Evolutionary conservation across 2,113 vertebrate species (phyloP), one percentile per base, ranked within the genome.

Genomic region (Pseudonaja textilis): DNA sequence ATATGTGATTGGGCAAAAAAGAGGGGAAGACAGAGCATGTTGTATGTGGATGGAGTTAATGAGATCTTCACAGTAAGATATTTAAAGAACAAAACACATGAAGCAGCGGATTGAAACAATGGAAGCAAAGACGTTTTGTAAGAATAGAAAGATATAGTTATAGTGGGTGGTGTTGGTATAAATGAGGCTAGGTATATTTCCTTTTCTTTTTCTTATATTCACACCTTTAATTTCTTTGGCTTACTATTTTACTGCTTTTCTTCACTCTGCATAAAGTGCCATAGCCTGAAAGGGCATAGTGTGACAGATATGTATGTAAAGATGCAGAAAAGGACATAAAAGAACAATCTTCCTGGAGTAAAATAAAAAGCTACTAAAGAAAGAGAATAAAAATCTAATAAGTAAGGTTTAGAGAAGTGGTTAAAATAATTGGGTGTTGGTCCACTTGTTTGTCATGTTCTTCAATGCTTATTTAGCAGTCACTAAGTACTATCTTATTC

Each of bases 401-500:
- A 95, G 90, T 93, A 93, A 94, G 95, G 93, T 93, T 94, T 93
- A 94, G 90, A 89, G 91, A 93, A 96, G 95, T 96, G 96, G 93
- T 95, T 96, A 95, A 95, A 97, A 88, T 50, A 89, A 96, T 96
- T 95, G 93, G 92, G 95, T 96, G 96, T 93, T 87, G 97, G 96
- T 97, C 94, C 91, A 96, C 91, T 97, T 96, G 94, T 95, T 93
- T 96, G 96, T 47, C 95, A 94, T 96, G 96, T 88, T 89, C 94
- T 95, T 93, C 90, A 96, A 95, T 95, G 93, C 95, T 96, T 96
- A 96, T 96, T 96, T 97, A 96, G 95, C 95, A 96, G 96, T 96
- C 96, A 96, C 97, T 97, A 97, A 97, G 93, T 92, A 93, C 93
- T 96, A 95, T 96, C 95, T 96, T 93, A 94, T 96, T 96, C 96